phyloP scores from a whole-genome alignment of 2,888 invertebrate genomes.

The Gibbula magus region DNA sequence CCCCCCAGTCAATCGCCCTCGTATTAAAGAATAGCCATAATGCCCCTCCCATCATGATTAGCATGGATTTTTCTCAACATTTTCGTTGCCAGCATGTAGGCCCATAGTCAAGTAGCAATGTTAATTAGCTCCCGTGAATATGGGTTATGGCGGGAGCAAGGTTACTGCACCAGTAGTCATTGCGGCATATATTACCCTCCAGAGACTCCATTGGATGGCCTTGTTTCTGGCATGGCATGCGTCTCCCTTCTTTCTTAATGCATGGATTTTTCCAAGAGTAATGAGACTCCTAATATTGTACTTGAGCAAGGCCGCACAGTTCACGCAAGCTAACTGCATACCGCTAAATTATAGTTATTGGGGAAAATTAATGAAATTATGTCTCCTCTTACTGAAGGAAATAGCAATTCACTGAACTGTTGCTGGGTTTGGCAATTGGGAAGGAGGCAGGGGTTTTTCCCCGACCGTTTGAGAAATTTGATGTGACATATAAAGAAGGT shows the following conservation, averaged over 20 bases:
- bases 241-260: background rate
- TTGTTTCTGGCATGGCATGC: too few relatives aligned
- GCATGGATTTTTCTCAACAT: background rate
- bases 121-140: slow-evolving; percentile 19
- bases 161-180: slow-evolving; percentile 5
- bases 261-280: background rate
- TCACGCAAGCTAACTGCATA: background rate
- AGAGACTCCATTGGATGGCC: slow-evolving; percentile 1
- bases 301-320: background rate
- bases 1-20: background rate
- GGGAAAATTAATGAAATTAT: slow-evolving; percentile 20
- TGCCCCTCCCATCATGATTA: background rate
- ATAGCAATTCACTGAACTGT: background rate
- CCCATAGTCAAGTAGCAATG: background rate
- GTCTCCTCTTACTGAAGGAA: background rate
- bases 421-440: too few relatives aligned
- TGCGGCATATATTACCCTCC: slow-evolving; percentile 18
- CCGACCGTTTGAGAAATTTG: too few relatives aligned
- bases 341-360: slow-evolving; percentile 11
- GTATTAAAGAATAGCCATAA: background rate
- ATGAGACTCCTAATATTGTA: background rate
- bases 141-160: slow-evolving; percentile 13
- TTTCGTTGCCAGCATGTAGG: background rate
- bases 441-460: too few relatives aligned
- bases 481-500: too few relatives aligned